Evolutionary conservation across 2,888 invertebrate species (phyloP).

Genomic region (Cephus pulcher): DNA sequence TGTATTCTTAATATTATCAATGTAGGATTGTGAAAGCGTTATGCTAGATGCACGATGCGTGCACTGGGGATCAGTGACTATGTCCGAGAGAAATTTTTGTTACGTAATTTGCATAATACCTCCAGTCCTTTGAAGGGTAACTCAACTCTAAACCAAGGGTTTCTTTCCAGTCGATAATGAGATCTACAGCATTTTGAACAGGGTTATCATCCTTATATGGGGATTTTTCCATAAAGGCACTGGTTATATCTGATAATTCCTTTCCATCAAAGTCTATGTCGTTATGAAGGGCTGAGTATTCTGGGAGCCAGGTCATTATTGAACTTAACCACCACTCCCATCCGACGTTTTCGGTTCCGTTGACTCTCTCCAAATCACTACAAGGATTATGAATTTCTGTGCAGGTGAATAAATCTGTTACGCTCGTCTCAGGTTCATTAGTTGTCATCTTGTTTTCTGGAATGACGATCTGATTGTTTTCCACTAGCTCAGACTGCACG

Average conservation of each 20-base stretch:
- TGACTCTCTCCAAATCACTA: constrained; percentile 17
- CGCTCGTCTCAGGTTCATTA: not conserved
- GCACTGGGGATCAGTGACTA: constrained; percentile 30
- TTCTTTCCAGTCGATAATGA: constrained; percentile 49
- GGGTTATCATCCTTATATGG: not conserved
- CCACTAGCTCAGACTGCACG: not conserved
- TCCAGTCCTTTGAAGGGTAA: constrained; percentile 47
- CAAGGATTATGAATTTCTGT: constrained; percentile 25
- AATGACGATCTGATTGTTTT: not conserved
- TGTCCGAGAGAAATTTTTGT: constrained; percentile 43
- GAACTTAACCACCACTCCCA: constrained; percentile 57
- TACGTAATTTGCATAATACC: constrained; percentile 44
- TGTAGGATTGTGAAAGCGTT: not conserved
- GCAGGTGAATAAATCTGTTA: constrained; percentile 16
- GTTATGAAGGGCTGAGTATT: constrained; percentile 35
- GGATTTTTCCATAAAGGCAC: constrained; percentile 19
- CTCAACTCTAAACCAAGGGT: constrained; percentile 44
- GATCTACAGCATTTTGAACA: constrained; percentile 32
- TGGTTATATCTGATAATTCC: constrained; percentile 25
- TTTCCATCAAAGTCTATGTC: constrained; percentile 1
- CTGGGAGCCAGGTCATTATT: constrained; percentile 49
- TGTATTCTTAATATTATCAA: not conserved
- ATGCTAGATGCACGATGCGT: not conserved
- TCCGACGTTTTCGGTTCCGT: constrained; percentile 18
- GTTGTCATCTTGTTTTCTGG: not conserved